Conservation (phyloP, 2,888 invertebrate species). For the Sericinus montela region DNA sequence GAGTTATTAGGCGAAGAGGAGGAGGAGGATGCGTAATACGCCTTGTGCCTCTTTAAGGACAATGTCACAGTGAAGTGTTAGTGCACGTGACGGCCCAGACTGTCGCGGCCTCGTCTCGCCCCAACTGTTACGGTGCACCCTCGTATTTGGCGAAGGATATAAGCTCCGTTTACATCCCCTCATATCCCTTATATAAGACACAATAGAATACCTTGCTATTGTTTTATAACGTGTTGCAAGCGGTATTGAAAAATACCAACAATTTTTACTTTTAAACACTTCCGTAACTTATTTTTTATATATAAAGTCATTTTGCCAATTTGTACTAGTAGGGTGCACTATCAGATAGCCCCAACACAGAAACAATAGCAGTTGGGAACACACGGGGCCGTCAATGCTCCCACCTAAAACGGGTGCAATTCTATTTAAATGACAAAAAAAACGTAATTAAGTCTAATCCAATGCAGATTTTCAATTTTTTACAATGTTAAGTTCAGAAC, state of each 20-base stretch:
- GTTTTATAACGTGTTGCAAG: no score
- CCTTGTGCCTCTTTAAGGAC: slow-evolving; percentile 69
- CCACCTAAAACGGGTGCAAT: slow-evolving; percentile 76
- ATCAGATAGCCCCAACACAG: slow-evolving; percentile 37
- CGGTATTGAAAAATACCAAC: no score
- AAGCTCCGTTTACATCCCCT: background rate
- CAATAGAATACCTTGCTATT: no score
- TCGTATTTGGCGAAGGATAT: slow-evolving; percentile 11
- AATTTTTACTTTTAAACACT: no score
- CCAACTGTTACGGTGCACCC: slow-evolving; percentile 48
- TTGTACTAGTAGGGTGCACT: slow-evolving; percentile 26
- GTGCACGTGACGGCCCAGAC: slow-evolving; percentile 73
- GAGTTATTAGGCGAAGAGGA: slow-evolving; percentile 74
- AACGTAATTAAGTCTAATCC: slow-evolving; percentile 73
- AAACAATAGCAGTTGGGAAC: slow-evolving; percentile 64
- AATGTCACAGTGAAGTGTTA: slow-evolving; percentile 80
- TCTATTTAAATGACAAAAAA: slow-evolving; percentile 75
- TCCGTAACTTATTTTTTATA: no score
- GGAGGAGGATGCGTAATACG: slow-evolving; percentile 79
- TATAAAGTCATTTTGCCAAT: no score
- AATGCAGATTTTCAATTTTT: slow-evolving; percentile 69
- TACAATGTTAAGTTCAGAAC: slow-evolving; percentile 71
- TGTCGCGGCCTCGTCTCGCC: slow-evolving; percentile 71
- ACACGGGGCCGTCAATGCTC: slow-evolving; percentile 69
- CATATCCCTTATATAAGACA: background rate